Evolutionary conservation across 2,113 vertebrate species (phyloP).

Genomic region (Pseudopodoces humilis): DNA sequence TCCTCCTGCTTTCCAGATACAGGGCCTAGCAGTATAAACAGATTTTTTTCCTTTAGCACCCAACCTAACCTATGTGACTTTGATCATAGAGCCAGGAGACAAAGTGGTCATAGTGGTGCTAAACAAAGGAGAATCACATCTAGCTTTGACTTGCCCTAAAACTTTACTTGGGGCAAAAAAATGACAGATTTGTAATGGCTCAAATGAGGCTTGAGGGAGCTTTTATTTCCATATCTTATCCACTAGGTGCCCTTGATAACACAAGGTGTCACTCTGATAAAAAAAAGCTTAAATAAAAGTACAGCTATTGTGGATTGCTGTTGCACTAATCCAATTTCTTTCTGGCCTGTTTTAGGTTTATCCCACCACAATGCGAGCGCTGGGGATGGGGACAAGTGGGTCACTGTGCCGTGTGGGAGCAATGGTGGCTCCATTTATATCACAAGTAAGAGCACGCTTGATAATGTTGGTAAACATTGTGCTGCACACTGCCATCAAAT

Average conservation of each 20-base stretch:
- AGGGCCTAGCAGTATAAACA: neutral
- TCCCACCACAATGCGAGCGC: conserved; percentile 84
- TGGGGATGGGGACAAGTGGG: conserved; percentile 93
- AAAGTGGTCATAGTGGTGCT: neutral
- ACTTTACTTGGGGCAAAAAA: neutral
- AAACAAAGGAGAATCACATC: neutral
- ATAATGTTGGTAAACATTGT: neutral
- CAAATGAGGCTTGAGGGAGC: neutral
- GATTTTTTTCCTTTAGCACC: neutral
- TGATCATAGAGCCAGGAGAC: neutral
- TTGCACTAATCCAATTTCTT: neutral
- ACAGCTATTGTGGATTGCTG: neutral
- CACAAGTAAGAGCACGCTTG: conserved; percentile 68
- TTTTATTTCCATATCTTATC: neutral
- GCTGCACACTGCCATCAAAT: neutral
- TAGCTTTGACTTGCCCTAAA: neutral
- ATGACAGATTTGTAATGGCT: neutral
- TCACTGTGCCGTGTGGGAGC: conserved; percentile 91
- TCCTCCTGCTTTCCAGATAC: neutral
- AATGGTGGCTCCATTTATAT: conserved; percentile 93
- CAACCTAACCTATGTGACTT: neutral
- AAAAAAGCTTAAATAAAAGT: neutral
- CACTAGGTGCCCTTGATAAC: neutral
- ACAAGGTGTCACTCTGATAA: neutral
- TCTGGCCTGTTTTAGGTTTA: conserved; percentile 81